phyloP scores from a whole-genome alignment of 2,113 vertebrate genomes.

The Cynoglossus semilaevis region DNA sequence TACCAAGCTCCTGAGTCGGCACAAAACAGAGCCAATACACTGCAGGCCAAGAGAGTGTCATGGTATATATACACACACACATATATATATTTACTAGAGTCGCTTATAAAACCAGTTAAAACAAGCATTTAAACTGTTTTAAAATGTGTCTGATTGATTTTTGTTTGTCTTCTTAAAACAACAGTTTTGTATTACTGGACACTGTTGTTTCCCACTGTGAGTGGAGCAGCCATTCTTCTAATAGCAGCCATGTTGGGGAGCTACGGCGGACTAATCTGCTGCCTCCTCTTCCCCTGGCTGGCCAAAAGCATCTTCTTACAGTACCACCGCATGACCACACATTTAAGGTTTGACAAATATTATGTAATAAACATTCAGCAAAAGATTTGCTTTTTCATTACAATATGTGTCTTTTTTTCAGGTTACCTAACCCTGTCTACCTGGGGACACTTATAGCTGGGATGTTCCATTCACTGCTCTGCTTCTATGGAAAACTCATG shows the following conservation, averaged over 20 bases:
- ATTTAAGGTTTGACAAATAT: constrained; percentile 70
- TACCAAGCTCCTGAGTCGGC: constrained; percentile 70
- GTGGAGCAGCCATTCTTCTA: constrained; percentile 71
- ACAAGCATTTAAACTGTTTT: background rate
- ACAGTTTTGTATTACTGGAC: constrained; percentile 78
- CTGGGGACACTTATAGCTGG: constrained; percentile 77
- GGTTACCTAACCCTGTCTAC: constrained; percentile 79
- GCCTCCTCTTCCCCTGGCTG: constrained; percentile 75
- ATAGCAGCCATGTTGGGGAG: constrained; percentile 70
- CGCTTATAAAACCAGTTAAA: background rate
- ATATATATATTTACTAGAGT: background rate
- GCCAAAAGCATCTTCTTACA: constrained; percentile 76
- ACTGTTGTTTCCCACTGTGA: constrained; percentile 70
- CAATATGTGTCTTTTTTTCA: constrained; percentile 40
- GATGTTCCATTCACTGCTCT: constrained; percentile 74
- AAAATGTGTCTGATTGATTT: background rate
- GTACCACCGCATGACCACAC: constrained; percentile 76
- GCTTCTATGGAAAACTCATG: constrained; percentile 75
- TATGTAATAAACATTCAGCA: background rate
- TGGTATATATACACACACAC: constrained; percentile 50
- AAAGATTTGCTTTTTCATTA: background rate
- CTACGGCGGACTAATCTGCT: constrained; percentile 71
- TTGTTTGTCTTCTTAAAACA: constrained; percentile 16
- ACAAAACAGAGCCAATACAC: constrained; percentile 66
- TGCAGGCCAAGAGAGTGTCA: constrained; percentile 70